Evolutionary conservation across 2,888 invertebrate species (phyloP), one percentile per base, ranked within the genome.

Genomic region (Dasypolia templi): DNA sequence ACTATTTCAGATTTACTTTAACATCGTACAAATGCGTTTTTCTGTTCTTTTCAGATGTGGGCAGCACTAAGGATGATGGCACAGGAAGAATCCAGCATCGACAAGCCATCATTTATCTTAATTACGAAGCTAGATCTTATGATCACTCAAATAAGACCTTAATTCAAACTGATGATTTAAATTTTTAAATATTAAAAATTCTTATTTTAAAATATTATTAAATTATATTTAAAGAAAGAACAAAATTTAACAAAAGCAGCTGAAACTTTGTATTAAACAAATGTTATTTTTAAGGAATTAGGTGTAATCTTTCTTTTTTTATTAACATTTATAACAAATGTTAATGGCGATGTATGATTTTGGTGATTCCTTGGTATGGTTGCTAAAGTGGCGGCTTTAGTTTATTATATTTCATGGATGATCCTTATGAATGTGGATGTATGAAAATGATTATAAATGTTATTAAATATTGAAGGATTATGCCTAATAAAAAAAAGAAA

Each of bases 381-480:
- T 79, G 79, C 75, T 82, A 89, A 89, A 93, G 95, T 96, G 96
- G 96, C 96, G 95, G 96, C 95, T 93, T 89, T 91, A 82, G 75
- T 82, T 79, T 84, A 86, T 88, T 90, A 90, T 92, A 91, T 86
- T 81, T 79, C 81, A 83, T 88, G 84, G 76, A 89, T 86, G 72
- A 74, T 75, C 83, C 70, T 53, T 68, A 17, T 89, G 89, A 69
- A 65, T 80, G 88, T 55, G 55, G 63, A 74, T 73, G 69, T 77
- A 71, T 85, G 84, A 70, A 80, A 81, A 80, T 51, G 66, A 78
- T 85, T 89, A 82, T 79, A 29, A 76, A 80, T 84, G 70, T 82
- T 79, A 70, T 81, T 81, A 74, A 75, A 81, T 82, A 79, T 73
- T 71, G 71, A 72, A 81, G 86, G 65, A 53, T 85, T 86, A 81